Evolutionary conservation across 2,113 vertebrate genomes (phyloP), one percentile per base, ranked within the genome.

Genomic region (Pedetes capensis): DNA sequence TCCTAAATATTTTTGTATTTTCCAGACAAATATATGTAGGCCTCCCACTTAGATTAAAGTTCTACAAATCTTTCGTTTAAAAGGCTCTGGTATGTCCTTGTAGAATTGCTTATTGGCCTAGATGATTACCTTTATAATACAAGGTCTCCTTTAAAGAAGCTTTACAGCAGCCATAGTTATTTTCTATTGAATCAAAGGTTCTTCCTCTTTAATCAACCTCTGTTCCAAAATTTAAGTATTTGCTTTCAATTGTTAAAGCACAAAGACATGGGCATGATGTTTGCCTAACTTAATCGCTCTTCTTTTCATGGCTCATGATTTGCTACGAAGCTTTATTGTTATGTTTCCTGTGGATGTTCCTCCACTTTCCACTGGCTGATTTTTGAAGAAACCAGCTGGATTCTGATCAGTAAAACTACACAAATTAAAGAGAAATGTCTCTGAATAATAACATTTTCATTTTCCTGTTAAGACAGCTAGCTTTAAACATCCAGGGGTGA

Each of bases 331-430:
- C 47, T 75, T 17, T 83, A 55, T 80, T 83, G 25, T 57, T 25
- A 68, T 44, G 8, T 82, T 92, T 92, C 57, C 82, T 76, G 29
- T 86, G 74, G 32, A 71, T 78, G 44, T 71, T 57, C 44, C 34
- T 89, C 49, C 17, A 68, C n/a, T 87, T 94, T 34, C 53, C 55
- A 76, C 47, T 39, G 12, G 51, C 61, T 89, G 63, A 27, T 55
- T 44, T 95, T 86, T 96, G 44, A 95, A 79, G 83, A 96, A 49
- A 94, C 32, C 96, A 92, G 80, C 64, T 95, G 89, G 80, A 90
- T 95, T 92, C 64, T 72, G 53, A 89, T 97, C 83, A 68, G 75
- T 47, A 71, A 74, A 91, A 81, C 49, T 44, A 47, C 4, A 68
- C 44, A 68, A 86, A 78, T 92, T 87, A 93, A 96, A 93, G 63